Conservation (phyloP, 2,113 vertebrate species). For the Poecilia latipinna region DNA sequence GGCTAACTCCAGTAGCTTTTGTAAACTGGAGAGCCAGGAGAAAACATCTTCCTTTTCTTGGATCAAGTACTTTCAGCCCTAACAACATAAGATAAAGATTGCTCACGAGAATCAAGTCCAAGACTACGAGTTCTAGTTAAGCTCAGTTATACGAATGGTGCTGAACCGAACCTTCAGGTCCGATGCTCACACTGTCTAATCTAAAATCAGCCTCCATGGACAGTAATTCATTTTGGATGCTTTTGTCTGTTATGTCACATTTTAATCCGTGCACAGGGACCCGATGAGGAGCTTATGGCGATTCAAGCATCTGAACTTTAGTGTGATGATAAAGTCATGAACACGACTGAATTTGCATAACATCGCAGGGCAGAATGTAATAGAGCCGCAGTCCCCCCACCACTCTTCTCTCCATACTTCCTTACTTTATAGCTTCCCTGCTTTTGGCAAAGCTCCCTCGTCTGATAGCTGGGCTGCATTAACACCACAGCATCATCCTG, state of each 20-base stretch:
- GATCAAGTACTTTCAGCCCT: too few species aligned
- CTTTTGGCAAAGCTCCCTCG: conserved; percentile 64
- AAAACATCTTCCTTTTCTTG: neutral
- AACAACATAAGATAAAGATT: too few species aligned
- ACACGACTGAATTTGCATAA: conserved; percentile 65
- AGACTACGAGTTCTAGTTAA: too few species aligned
- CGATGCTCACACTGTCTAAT: neutral
- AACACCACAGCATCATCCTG: conserved; percentile 61
- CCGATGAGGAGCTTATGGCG: conserved; percentile 59
- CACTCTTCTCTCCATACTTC: conserved; percentile 22
- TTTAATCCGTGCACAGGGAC: conserved; percentile 61
- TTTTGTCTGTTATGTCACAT: conserved; percentile 62
- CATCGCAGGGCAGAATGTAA: conserved; percentile 62
- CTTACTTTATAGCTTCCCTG: conserved; percentile 53
- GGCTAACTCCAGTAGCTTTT: neutral
- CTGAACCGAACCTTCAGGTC: neutral
- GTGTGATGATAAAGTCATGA: conserved; percentile 11
- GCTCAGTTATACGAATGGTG: neutral
- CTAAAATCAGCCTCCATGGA: neutral
- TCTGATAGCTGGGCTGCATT: conserved; percentile 55
- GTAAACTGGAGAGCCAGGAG: too few species aligned
- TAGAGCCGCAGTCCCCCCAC: conserved; percentile 66
- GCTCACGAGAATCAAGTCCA: too few species aligned
- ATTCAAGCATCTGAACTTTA: conserved; percentile 20
- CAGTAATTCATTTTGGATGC: neutral